Percentiles rank a stretch among this genome's conserved stretches.
Evolutionary conservation across 2,888 invertebrate species (phyloP).

Genomic region (Trissonchulus latispiculum): DNA sequence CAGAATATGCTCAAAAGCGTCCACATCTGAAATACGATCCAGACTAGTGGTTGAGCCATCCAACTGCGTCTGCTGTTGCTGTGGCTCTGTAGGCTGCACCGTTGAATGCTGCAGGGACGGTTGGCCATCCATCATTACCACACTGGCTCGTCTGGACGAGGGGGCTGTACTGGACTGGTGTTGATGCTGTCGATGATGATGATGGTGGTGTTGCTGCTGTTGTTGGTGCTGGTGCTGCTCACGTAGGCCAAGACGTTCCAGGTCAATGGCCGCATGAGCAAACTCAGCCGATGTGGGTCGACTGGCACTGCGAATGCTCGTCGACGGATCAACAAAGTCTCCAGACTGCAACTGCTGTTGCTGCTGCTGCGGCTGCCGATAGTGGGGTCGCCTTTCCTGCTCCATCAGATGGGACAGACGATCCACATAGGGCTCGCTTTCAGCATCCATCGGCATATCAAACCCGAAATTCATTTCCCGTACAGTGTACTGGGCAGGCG

Average conservation of each 20-base stretch:
- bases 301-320: no score
- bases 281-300: not conserved
- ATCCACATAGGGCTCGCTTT: constrained; percentile 1
- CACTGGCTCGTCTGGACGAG: not conserved
- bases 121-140: not conserved
- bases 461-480: constrained; percentile 57
- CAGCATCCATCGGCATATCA: constrained; percentile 50
- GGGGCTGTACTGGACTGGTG: not conserved
- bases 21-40: constrained; percentile 46
- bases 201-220: constrained; percentile 35
- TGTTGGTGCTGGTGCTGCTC: constrained; percentile 35
- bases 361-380: no score
- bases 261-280: not conserved
- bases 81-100: not conserved
- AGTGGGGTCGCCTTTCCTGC: not conserved
- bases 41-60: no score
- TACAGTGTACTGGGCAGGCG: constrained; percentile 42
- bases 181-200: not conserved
- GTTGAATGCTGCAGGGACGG: not conserved
- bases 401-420: constrained; percentile 2
- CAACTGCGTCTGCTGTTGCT: not conserved
- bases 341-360: no score
- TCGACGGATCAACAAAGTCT: no score
- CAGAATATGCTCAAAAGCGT: constrained; percentile 54
- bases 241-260: not conserved